These are phyloP conservation scores for Elymnias hypermnestra DNA, from an alignment of 1,140 invertebrate genomes.

Conservation along the genomic window DNA sequence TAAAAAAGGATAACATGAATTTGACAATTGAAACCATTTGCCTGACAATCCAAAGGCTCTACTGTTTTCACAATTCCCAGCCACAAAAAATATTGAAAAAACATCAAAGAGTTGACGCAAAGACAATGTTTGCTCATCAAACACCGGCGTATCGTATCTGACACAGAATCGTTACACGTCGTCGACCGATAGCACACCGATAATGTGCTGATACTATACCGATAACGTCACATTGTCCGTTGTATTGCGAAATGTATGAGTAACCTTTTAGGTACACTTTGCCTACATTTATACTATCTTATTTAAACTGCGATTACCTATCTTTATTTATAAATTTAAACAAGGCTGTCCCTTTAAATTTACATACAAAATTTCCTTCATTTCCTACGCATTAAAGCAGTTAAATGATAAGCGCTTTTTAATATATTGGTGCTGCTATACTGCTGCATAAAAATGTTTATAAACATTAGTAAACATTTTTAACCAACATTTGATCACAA, in stretches of 20 bases:
- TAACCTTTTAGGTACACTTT: slow-evolving; percentile 9
- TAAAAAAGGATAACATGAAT: too few relatives aligned
- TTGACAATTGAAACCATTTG: neutral
- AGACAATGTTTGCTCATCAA: slow-evolving; percentile 30
- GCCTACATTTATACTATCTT: slow-evolving; percentile 3
- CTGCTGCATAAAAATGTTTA: too few relatives aligned
- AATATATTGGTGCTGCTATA: too few relatives aligned
- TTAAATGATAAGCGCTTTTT: too few relatives aligned
- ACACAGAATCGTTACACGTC: slow-evolving; percentile 41
- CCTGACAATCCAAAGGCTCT: neutral
- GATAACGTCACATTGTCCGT: slow-evolving; percentile 21
- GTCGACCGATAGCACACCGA: slow-evolving; percentile 41
- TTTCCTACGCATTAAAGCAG: too few relatives aligned
- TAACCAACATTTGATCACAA: too few relatives aligned
- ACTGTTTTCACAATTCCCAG: neutral
- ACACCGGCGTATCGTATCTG: slow-evolving; percentile 29
- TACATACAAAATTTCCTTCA: too few relatives aligned
- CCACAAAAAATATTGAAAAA: slow-evolving; percentile 11
- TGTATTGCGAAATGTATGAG: slow-evolving; percentile 35
- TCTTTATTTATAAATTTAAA: too few relatives aligned
- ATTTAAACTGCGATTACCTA: neutral
- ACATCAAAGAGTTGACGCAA: slow-evolving; percentile 22
- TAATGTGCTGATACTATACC: slow-evolving; percentile 30
- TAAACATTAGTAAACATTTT: too few relatives aligned
- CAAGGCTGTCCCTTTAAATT: too few relatives aligned